phyloP scores from a whole-genome alignment of 2,888 invertebrate species.

The Morinoia aosen region DNA sequence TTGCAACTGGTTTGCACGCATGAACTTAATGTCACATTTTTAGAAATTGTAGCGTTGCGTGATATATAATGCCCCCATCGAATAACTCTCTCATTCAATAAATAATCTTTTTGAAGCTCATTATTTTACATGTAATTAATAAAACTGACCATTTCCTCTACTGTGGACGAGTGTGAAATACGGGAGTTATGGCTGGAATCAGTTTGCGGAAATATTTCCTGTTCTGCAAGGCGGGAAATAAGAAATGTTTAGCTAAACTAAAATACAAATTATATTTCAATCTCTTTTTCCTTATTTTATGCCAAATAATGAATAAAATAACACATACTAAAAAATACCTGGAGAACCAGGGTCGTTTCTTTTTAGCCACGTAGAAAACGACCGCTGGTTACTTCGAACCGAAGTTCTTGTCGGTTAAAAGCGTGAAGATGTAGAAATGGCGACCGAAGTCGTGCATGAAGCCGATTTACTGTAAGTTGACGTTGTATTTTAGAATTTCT shows the following conservation, averaged over 20 bases:
- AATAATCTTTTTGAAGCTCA: too few species aligned
- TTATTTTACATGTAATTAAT: too few species aligned
- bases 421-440: conserved; percentile 44
- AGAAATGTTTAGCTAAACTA: neutral
- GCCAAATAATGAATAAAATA: neutral
- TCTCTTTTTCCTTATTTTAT: neutral
- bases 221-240: conserved; percentile 1
- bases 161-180: neutral
- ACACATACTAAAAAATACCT: neutral
- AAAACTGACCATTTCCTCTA: neutral
- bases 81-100: too few species aligned
- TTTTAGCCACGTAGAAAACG: conserved; percentile 39
- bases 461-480: conserved; percentile 38
- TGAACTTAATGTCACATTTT: neutral
- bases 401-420: conserved; percentile 24
- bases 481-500: neutral
- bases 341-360: neutral
- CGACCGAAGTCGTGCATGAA: conserved; percentile 52
- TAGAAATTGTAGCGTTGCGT: neutral
- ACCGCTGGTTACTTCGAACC: neutral
- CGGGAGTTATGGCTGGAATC: conserved; percentile 7
- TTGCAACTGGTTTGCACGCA: neutral
- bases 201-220: neutral
- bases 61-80: too few species aligned
- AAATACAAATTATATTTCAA: neutral